Percentiles rank a stretch among this genome's conserved stretches.
Evolutionary conservation across 1,140 invertebrate species (phyloP).

Genomic region (Drosophila parvula): DNA sequence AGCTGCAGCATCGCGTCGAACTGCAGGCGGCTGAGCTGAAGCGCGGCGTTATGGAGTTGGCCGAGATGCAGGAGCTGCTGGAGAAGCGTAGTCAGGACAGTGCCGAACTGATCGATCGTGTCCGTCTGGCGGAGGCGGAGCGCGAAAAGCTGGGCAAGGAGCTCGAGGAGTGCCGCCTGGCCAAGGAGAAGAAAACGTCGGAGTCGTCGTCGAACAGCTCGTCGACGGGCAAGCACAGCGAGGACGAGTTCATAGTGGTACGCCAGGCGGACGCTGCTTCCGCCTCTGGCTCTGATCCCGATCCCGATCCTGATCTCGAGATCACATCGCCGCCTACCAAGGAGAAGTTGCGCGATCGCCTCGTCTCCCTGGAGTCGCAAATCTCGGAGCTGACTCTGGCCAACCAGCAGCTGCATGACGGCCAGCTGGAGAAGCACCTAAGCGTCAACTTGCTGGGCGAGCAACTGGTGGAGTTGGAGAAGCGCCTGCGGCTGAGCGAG

Average conservation of each 20-base stretch:
- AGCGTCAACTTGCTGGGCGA: constrained; percentile 85
- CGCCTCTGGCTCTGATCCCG: constrained; percentile 30
- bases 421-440: constrained; percentile 86
- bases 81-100: constrained; percentile 70
- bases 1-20: constrained; percentile 49
- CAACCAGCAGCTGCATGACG: constrained; percentile 73
- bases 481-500: constrained; percentile 67
- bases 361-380: constrained; percentile 83
- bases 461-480: constrained; percentile 83
- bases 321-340: constrained; percentile 63
- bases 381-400: constrained; percentile 78
- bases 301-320: constrained; percentile 53
- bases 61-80: constrained; percentile 69
- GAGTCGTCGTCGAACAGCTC: constrained; percentile 78
- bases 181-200: constrained; percentile 77
- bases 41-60: constrained; percentile 53
- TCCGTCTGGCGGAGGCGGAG: constrained; percentile 57
- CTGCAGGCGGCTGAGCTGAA: constrained; percentile 56
- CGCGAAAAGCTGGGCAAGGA: constrained; percentile 58
- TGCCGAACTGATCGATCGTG: constrained; percentile 66
- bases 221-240: constrained; percentile 76
- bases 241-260: constrained; percentile 82
- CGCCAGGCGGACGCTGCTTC: constrained; percentile 65
- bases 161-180: constrained; percentile 55
- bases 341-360: constrained; percentile 84